Evolutionary conservation across 2,797 vertebrate genomes (phyloP).

Genomic region (Ptychadena robeensis): DNA sequence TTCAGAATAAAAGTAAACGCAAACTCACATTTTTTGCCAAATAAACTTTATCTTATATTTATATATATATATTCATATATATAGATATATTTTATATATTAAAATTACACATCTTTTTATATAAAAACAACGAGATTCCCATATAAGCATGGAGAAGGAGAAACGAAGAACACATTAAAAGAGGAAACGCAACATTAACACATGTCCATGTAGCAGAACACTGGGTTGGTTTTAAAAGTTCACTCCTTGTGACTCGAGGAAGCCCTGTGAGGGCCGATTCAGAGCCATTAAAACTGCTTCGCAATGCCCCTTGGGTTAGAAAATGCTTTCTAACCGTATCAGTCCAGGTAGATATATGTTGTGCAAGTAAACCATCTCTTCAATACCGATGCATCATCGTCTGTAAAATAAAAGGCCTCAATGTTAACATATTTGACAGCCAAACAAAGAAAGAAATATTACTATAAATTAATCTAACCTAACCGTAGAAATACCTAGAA

Average conservation of each 20-base stretch:
- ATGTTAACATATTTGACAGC: neutral
- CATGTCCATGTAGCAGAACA: slow-evolving; percentile 60
- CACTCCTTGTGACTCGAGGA: slow-evolving; percentile 8
- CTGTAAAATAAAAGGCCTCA: slow-evolving; percentile 21
- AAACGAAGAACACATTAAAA: slow-evolving; percentile 48
- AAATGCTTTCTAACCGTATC: slow-evolving; percentile 8
- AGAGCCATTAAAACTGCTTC: neutral
- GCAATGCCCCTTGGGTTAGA: neutral
- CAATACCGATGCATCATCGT: slow-evolving; percentile 22
- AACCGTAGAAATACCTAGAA: too few relatives aligned
- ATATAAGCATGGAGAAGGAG: slow-evolving; percentile 20
- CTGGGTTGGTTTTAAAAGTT: slow-evolving; percentile 54
- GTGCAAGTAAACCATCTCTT: slow-evolving; percentile 5
- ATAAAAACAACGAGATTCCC: slow-evolving; percentile 52
- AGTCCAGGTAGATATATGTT: slow-evolving; percentile 45
- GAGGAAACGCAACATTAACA: slow-evolving; percentile 55
- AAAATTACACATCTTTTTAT: slow-evolving; percentile 60
- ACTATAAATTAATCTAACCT: too few relatives aligned
- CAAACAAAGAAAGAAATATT: neutral
- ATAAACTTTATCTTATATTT: slow-evolving; percentile 61
- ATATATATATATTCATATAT: slow-evolving; percentile 33
- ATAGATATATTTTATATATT: slow-evolving; percentile 55
- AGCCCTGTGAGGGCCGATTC: slow-evolving; percentile 4
- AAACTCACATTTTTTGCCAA: slow-evolving; percentile 34
- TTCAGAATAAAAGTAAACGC: neutral